Evolutionary conservation across 2,113 vertebrate genomes (phyloP).

Genomic region (Onychostruthus taczanowskii): DNA sequence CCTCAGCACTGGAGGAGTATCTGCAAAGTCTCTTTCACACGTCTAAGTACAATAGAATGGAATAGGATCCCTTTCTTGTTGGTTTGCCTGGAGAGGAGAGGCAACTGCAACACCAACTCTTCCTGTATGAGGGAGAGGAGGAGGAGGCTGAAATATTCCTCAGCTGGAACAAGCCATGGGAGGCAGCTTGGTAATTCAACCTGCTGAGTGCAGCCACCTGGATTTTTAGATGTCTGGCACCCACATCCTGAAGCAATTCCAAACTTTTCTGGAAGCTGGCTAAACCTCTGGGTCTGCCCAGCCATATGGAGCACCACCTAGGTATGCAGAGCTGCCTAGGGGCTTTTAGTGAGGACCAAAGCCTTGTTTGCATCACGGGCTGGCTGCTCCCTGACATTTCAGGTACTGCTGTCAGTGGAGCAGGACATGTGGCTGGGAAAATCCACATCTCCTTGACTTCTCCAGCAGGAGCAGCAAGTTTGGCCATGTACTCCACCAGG

Average conservation of each 20-base stretch:
- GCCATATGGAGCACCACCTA: neutral
- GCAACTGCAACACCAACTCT: neutral
- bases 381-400: neutral
- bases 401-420: neutral
- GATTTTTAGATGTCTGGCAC: neutral
- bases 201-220: neutral
- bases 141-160: neutral
- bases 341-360: neutral
- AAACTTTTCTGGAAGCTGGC: neutral
- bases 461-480: neutral
- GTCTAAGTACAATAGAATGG: neutral
- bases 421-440: fast-evolving
- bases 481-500: neutral
- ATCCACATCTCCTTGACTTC: neutral
- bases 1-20: neutral
- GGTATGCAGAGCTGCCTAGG: neutral
- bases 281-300: neutral
- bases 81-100: neutral
- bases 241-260: neutral
- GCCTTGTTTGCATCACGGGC: neutral
- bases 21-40: neutral
- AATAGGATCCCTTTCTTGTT: neutral
- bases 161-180: neutral
- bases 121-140: fast-evolving
- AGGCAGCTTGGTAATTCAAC: neutral